phyloP scores from a whole-genome alignment of 1,140 invertebrate species.

The Drosophila carrolli region DNA sequence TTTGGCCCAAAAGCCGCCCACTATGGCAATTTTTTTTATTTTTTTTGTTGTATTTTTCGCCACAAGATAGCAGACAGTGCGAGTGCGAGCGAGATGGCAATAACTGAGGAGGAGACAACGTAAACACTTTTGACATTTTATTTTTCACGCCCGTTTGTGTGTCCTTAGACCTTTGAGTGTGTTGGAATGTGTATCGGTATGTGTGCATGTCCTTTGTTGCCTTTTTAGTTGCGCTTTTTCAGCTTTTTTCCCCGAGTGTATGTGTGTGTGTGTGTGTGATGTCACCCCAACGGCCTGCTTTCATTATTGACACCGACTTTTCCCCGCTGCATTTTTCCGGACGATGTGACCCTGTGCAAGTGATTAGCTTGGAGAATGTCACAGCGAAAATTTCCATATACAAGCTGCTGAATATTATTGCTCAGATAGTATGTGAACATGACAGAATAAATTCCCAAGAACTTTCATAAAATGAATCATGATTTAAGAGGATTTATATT shows the following conservation, averaged over 20 bases:
- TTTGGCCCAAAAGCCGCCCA: constrained; percentile 40
- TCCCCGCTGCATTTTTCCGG: constrained; percentile 17
- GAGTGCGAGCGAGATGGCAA: not conserved
- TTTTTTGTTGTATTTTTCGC: constrained; percentile 52
- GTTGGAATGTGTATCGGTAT: constrained; percentile 12
- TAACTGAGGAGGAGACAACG: constrained; percentile 36
- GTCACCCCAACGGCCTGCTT: constrained; percentile 25
- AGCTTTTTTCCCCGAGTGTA: constrained; percentile 4
- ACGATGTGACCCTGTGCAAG: constrained; percentile 11
- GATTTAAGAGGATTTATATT: no score
- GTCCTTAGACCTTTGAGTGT: constrained; percentile 35
- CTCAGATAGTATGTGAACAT: not conserved
- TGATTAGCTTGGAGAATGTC: constrained; percentile 18
- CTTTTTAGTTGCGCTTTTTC: constrained; percentile 58
- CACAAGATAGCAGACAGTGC: constrained; percentile 43
- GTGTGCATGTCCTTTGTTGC: constrained; percentile 50
- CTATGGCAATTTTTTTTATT: constrained; percentile 24
- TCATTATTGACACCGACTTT: constrained; percentile 11
- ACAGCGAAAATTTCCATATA: constrained; percentile 8
- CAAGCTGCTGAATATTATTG: not conserved
- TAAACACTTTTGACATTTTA: constrained; percentile 81
- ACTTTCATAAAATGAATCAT: not conserved
- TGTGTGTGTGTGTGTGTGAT: constrained; percentile 18
- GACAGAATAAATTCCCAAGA: not conserved
- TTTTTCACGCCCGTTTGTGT: constrained; percentile 69